Evolutionary conservation across 2,113 vertebrate genomes (phyloP), one percentile per base, ranked within the genome.

Genomic region (Sander vitreus): DNA sequence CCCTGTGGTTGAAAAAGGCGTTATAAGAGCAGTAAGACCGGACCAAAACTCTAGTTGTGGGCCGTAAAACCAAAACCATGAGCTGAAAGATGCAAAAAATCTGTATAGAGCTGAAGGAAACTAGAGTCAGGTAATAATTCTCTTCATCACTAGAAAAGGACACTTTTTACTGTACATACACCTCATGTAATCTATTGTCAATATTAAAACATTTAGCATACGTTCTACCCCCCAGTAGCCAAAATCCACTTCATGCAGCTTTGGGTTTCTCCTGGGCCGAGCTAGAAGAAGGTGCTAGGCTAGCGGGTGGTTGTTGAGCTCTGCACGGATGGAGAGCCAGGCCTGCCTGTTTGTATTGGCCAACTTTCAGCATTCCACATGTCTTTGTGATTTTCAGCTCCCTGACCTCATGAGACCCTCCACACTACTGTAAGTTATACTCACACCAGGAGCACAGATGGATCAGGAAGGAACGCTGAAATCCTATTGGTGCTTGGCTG

Each of bases 371-470:
- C 94, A 96, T 95, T 95, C 94, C 95, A 93, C 95, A 94, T 94
- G 93, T 95, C 95, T 95, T 94, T 94, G 94, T 95, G 93, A 95
- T 93, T 92, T 94, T 94, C 92, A 91, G 92, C 91, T 94, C 91
- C 62, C 88, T 94, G 94, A 95, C 94, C 94, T 95, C 94, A 94
- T 85, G 93, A 94, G 94, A 95, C 93, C 91, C 94, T 93, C 86
- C 88, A 85, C 78, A 64, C 93, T 93, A 92, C 93, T 91, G 93
- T 91, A 93, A 91, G 91, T 92, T 78, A 89, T 66, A 80, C 88
- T 89, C 89, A 88, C 91, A 93, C 89, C 92, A 89, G 93, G 93
- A 92, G 91, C 86, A 73, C 90, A 93, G 89, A 94, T 93, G 92
- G 85, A 91, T 72, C 78, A 72, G 68, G 73, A 85, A 71, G 73